A percentile compares a stretch with the other conserved stretches of the same genome.
These are phyloP conservation scores for Octodonta nipae DNA, from an alignment of 2,888 invertebrate genomes.

Conservation along the genomic window DNA sequence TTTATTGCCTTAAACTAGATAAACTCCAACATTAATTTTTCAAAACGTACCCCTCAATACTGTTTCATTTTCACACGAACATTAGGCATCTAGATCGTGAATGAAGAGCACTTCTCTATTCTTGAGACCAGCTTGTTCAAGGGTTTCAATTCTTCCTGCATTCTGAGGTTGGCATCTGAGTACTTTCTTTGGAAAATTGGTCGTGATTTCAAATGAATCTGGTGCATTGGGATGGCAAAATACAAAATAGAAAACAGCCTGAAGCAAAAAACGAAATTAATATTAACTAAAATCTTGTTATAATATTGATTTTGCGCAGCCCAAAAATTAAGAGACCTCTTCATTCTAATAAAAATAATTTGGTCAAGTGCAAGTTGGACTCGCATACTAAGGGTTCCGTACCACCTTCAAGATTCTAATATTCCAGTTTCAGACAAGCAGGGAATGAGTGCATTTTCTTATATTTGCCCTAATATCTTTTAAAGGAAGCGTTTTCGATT, in stretches of 20 bases:
- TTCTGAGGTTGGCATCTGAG: constrained; percentile 47
- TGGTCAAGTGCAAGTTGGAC: no score
- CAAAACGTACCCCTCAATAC: no score
- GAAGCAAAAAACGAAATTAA: constrained; percentile 26
- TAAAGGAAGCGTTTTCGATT: no score
- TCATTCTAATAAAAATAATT: no score
- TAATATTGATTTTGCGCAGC: not conserved
- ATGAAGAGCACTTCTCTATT: constrained; percentile 87
- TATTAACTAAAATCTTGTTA: not conserved
- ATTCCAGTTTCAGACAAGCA: no score
- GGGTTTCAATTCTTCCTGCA: constrained; percentile 40
- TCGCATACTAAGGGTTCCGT: no score
- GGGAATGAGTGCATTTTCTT: no score
- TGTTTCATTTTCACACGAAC: no score
- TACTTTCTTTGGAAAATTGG: constrained; percentile 84
- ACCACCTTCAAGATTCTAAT: no score
- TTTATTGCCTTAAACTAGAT: constrained; percentile 11
- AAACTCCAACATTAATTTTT: no score
- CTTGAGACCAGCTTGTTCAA: constrained; percentile 69
- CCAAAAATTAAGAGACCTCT: no score
- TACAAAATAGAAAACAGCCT: constrained; percentile 89
- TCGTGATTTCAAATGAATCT: constrained; percentile 85
- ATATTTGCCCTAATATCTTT: no score
- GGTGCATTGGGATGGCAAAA: constrained; percentile 91
- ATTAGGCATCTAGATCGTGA: constrained; percentile 79